A percentile compares a stretch with the other conserved stretches of the same genome.
Conservation (phyloP, 2,888 invertebrate species). For the Liposcelis brunnea region DNA sequence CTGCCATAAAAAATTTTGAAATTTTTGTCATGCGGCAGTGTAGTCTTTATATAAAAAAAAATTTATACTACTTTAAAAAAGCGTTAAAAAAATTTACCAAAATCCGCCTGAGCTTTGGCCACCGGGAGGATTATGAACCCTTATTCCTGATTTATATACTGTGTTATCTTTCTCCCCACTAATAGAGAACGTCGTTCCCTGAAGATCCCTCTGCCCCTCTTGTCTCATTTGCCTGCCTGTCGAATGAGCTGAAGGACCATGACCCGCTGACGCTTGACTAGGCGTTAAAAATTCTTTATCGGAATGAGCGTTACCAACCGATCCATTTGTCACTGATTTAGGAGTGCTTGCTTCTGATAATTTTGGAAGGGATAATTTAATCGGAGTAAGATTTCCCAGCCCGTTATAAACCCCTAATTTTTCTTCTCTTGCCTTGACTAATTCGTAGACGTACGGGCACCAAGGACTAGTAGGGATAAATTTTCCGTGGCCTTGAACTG, state of each 20-base stretch:
- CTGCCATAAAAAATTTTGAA: too few relatives aligned
- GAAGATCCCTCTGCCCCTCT: slow-evolving; percentile 59
- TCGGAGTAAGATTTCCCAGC: not conserved
- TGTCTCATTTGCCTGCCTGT: slow-evolving; percentile 23
- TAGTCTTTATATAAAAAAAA: too few relatives aligned
- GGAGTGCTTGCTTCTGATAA: not conserved
- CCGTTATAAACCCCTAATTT: not conserved
- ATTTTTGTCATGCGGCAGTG: too few relatives aligned
- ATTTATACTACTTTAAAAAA: not conserved
- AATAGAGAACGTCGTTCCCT: slow-evolving; percentile 85
- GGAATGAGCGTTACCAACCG: not conserved
- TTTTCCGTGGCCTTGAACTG: slow-evolving; percentile 78
- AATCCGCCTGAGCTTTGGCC: slow-evolving; percentile 73
- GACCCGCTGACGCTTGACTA: slow-evolving; percentile 6
- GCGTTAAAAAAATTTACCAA: slow-evolving; percentile 51
- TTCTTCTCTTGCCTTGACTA: slow-evolving; percentile 35
- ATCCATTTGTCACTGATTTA: not conserved
- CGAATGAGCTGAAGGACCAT: not conserved
- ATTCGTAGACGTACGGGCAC: slow-evolving; percentile 56
- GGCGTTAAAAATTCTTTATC: not conserved
- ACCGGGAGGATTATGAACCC: slow-evolving; percentile 78
- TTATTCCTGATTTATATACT: slow-evolving; percentile 59
- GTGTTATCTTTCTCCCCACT: slow-evolving; percentile 63
- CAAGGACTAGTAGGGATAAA: slow-evolving; percentile 65
- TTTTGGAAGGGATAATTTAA: not conserved